Evolutionary conservation across 2,888 invertebrate genomes (phyloP).

Genomic region (Melolontha melolontha): DNA sequence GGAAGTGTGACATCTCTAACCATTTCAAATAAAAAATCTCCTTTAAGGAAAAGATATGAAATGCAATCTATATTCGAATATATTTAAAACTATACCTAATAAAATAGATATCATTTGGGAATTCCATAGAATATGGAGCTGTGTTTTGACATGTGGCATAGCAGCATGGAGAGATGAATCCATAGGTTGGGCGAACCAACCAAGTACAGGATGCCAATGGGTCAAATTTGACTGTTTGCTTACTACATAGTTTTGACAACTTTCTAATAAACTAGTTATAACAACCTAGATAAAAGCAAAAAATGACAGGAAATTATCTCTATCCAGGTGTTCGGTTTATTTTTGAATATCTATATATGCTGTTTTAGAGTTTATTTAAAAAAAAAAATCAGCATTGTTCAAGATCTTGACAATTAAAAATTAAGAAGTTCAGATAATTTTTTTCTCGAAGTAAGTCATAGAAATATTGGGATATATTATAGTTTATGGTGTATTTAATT

Average conservation of each 20-base stretch:
- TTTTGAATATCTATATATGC: not conserved
- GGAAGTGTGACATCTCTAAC: slow-evolving; percentile 65
- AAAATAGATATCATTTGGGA: slow-evolving; percentile 69
- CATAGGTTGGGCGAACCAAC: slow-evolving; percentile 85
- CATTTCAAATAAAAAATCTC: slow-evolving; percentile 66
- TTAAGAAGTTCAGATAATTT: too few relatives aligned
- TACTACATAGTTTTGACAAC: slow-evolving; percentile 92
- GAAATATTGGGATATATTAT: too few relatives aligned
- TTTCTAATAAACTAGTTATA: slow-evolving; percentile 86
- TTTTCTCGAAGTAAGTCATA: too few relatives aligned
- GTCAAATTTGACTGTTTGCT: slow-evolving; percentile 91
- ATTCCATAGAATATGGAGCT: slow-evolving; percentile 70
- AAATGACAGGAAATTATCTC: not conserved
- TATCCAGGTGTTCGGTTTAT: not conserved
- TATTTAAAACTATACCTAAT: slow-evolving; percentile 65
- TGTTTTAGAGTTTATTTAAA: not conserved
- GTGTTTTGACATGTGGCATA: slow-evolving; percentile 68
- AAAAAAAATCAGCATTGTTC: too few relatives aligned
- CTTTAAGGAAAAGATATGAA: slow-evolving; percentile 53
- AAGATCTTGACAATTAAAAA: too few relatives aligned
- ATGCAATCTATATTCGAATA: slow-evolving; percentile 1
- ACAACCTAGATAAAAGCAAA: slow-evolving; percentile 74
- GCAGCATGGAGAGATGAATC: slow-evolving; percentile 70
- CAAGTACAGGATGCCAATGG: slow-evolving; percentile 98
- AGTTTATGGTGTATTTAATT: too few relatives aligned